Evolutionary conservation across 2,113 vertebrate genomes (phyloP).

Genomic region (Ariopsis seemanni): DNA sequence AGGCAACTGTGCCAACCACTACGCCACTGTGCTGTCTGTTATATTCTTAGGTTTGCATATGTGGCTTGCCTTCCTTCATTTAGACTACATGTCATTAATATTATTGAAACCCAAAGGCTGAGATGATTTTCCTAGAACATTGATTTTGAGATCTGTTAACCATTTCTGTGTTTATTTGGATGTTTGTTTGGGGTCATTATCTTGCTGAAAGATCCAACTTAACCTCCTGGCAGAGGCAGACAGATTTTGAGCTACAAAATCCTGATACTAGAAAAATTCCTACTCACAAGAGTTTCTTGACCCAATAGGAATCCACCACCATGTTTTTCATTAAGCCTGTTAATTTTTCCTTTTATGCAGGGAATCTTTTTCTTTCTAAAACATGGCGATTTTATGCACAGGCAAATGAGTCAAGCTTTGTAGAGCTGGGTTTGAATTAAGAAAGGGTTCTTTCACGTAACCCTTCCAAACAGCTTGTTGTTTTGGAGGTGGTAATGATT

Average conservation of each 20-base stretch:
- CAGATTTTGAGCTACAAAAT: neutral
- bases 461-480: neutral
- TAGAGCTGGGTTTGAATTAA: neutral
- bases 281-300: neutral
- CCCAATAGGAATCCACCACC: neutral
- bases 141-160: neutral
- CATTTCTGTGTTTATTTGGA: neutral
- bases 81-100: too few species aligned
- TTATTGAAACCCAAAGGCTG: neutral
- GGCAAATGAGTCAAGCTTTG: neutral
- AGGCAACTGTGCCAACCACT: too few species aligned
- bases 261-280: neutral
- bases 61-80: neutral
- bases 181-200: neutral
- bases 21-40: too few species aligned
- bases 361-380: neutral
- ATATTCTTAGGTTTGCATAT: neutral
- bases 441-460: neutral
- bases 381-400: neutral
- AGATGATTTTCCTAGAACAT: neutral
- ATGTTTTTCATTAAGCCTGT: neutral
- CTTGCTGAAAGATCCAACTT: neutral
- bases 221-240: neutral
- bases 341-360: neutral
- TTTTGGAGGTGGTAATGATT: neutral